Percentiles rank a stretch among this genome's conserved stretches.
Conservation (phyloP, 2,113 vertebrate genomes). For the Phaethon lepturus region DNA sequence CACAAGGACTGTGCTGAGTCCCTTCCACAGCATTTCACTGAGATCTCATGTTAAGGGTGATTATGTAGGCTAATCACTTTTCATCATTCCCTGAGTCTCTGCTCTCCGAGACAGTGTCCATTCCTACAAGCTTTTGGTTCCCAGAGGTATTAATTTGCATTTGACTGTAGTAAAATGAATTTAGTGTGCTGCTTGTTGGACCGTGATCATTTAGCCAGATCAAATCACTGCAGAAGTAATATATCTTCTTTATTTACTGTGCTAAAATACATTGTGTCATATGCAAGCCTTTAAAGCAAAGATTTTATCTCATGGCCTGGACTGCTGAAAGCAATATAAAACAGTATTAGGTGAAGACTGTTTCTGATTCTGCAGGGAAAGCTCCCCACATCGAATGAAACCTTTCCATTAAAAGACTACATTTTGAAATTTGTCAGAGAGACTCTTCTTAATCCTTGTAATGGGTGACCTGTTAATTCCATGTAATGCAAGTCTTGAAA, state of each 20-base stretch:
- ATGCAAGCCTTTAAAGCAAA: not conserved
- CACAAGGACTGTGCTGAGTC: not conserved
- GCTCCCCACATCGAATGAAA: not conserved
- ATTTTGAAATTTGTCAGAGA: constrained; percentile 2
- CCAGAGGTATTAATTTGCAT: constrained; percentile 11
- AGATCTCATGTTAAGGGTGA: not conserved
- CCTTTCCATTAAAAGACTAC: not conserved
- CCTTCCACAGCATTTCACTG: not conserved
- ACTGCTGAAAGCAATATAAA: not conserved
- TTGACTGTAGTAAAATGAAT: constrained; percentile 10
- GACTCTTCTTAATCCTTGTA: not conserved
- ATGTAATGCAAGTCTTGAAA: constrained; percentile 4
- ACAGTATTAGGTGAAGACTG: not conserved
- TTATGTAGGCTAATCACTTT: not conserved
- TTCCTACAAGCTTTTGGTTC: not conserved
- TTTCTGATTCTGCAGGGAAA: not conserved
- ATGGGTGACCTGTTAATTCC: constrained; percentile 4
- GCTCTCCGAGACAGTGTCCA: not conserved
- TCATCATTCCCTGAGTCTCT: not conserved
- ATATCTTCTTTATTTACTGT: constrained; percentile 10
- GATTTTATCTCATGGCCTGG: not conserved
- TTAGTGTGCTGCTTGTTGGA: not conserved
- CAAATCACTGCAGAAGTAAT: constrained; percentile 29
- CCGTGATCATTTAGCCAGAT: constrained; percentile 33
- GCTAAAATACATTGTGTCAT: not conserved